Evolutionary conservation across 2,113 vertebrate genomes (phyloP), one percentile per base, ranked within the genome.

Genomic region (Salvelinus sp.): DNA sequence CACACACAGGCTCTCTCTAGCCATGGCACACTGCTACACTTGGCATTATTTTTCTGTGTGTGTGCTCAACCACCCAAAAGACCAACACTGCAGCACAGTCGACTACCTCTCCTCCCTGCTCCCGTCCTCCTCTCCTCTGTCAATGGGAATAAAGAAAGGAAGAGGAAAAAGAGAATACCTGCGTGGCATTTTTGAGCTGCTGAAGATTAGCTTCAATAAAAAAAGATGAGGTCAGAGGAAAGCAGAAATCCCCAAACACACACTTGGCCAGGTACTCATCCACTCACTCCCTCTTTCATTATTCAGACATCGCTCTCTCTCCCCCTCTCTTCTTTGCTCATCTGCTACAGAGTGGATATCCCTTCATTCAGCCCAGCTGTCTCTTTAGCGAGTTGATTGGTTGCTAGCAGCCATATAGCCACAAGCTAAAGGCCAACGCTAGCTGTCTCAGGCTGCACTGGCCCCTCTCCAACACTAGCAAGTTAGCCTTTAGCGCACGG

Each of bases 401-500:
- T 50, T 87, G 38, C 9, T 44, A 44, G 38, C 2, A 9, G 38
- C 38, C 38, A 30, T 44, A 10, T 44, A 44, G 38, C 38, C 10
- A 0, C 9, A 2, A 6, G 58, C 6, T 62, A 20, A 47, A 23
- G 78, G 85, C 84, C 23, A 25, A 33, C 27, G 72, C 71, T 62
- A 71, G 13, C 25, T 5, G 27, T 66, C 27, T 77, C 67, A 22
- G 87, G 88, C 88, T 76, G 78, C 60, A 63, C 84, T 89, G 90
- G 85, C 72, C 74, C 62, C 50, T 48, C 20, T 82, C 88, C 88
- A 90, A 87, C 63, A 83, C 89, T 87, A 88, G 90, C 86, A 89
- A 87, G 88, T 90, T 86, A 76, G 85, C 90, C 50, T 54, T 62
- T 88, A 91, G 30, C 18, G 4, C 9, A 81, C 82, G 85, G 79